Evolutionary conservation across 2,113 vertebrate genomes (phyloP), one percentile per base, ranked within the genome.

Genomic region (Corythaixoides concolor): DNA sequence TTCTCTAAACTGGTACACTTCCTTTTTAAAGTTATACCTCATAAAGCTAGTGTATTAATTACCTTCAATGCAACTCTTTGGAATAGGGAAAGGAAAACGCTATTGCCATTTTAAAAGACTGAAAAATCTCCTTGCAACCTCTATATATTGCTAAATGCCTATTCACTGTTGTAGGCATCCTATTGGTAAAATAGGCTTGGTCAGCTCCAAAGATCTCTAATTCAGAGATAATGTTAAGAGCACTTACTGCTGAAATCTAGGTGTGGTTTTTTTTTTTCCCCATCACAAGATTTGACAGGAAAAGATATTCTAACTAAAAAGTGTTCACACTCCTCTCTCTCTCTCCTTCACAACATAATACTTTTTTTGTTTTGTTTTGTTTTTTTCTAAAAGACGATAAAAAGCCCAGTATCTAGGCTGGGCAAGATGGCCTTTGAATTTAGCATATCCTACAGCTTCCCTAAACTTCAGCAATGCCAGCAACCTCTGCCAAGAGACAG

Each of bases 321-420:
- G 8, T 72, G 76, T 0, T 0, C 9, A 41, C 7, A 8, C 19
- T 45, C 10, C 70, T 75, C 8, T 21, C 22, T 21, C 22, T 11
- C 32, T 60, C 53, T 78, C 63, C 67, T 84, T 85, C 32, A 47
- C 35, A 59, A n/a, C 12, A 55, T 1, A 64, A 5, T 4, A 2
- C 4, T 74, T 79, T 53, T 26, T 64, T n/a, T n/a, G n/a, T n/a
- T n/a, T n/a, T n/a, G n/a, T n/a, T n/a, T 67, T 73, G 9, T 41
- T 41, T 41, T 41, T 41, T 41, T 9, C 41, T 43, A 43, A 43
- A 43, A 43, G 41, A 43, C 41, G 41, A 43, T 43, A 43, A 43
- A 67, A 53, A 27, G 27, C 18, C 32, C 4, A 27, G 10, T 16
- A 58, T 21, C 22, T n/a, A 50, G 32, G 17, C 23, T 78, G 7